Conservation (phyloP, 2,797 vertebrate genomes). For the Gymnodraco acuticeps region DNA sequence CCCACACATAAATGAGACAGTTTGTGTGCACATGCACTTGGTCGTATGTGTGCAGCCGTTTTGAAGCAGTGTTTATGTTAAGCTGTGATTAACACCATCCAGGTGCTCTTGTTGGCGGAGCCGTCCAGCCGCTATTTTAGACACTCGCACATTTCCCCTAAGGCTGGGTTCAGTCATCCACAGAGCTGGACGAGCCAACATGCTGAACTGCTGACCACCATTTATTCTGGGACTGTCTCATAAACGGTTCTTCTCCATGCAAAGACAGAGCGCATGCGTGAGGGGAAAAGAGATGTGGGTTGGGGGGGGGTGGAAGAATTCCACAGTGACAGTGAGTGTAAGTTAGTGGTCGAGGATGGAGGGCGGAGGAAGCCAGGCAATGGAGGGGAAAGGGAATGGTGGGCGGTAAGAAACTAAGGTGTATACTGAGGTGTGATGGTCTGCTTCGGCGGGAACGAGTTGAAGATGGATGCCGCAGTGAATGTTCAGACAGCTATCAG, state of each 20-base stretch:
- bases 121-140: slow-evolving; percentile 77
- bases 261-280: slow-evolving; percentile 60
- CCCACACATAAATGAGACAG: slow-evolving; percentile 42
- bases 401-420: slow-evolving; percentile 50
- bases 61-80: slow-evolving; percentile 91
- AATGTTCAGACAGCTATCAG: slow-evolving; percentile 71
- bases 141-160: slow-evolving; percentile 84
- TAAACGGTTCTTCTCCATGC: slow-evolving; percentile 75
- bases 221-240: slow-evolving; percentile 85
- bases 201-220: slow-evolving; percentile 88
- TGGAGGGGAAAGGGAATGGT: slow-evolving; percentile 28
- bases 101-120: slow-evolving; percentile 92
- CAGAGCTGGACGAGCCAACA: slow-evolving; percentile 79
- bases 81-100: slow-evolving; percentile 94
- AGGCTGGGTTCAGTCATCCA: slow-evolving; percentile 82
- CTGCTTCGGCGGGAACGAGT: slow-evolving; percentile 46
- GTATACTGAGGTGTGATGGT: slow-evolving; percentile 62
- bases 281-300: slow-evolving; percentile 34
- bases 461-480: slow-evolving; percentile 72
- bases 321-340: slow-evolving; percentile 73
- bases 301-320: slow-evolving; percentile 66
- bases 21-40: slow-evolving; percentile 42
- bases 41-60: slow-evolving; percentile 59
- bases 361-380: slow-evolving; percentile 45
- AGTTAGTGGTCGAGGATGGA: slow-evolving; percentile 62